Base-by-base conservation (phyloP, 2,797 vertebrate genomes). In the Pseudopleuronectes americanus region DNA sequence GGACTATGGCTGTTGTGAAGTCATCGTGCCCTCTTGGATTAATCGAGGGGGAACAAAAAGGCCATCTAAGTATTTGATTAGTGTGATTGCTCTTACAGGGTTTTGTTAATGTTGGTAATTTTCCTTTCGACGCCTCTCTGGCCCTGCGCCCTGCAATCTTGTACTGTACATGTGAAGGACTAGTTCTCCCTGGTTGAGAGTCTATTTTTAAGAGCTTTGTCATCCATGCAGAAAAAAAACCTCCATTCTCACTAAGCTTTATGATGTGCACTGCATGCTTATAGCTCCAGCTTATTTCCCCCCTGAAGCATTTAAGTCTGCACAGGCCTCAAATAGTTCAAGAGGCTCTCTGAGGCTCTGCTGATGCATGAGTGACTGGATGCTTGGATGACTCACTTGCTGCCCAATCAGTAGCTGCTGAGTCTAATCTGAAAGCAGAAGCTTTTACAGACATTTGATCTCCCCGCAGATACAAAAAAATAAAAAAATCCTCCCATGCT, bases 261-360 rank as follows among this genome's bases (percentile, higher is more conserved):
- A 84, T 87, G 77, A 82, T 86, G 85, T 83, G 80, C 77, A 67
- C 81, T 82, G 84, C 89, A 86, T 90, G 87, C 84, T 83, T 84
- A 87, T 69, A 85, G 76, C 83, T 80, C 54, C 74, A 74, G 84
- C 88, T 90, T 89, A 88, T 87, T 80, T 79, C 85, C 80, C 74
- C 79, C 82, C 87, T 83, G 73, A 87, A 92, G 83, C 87, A 83
- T 91, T 90, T 90, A 84, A 86, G 88, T 87, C 86, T 77, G 73
- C 84, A 86, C 84, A 82, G 86, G 85, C 85, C 86, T 90, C 85
- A 86, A 89, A 91, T 90, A 91, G 90, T 91, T 91, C 85, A 90
- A 92, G 89, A 90, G 89, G 82, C 89, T 89, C 89, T 92, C 79
- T 19, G 60, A 88, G 84, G 78, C 87, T 85, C 79, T 82, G 79